Conservation (phyloP, 2,888 invertebrate genomes). For the Pammene aurita region DNA sequence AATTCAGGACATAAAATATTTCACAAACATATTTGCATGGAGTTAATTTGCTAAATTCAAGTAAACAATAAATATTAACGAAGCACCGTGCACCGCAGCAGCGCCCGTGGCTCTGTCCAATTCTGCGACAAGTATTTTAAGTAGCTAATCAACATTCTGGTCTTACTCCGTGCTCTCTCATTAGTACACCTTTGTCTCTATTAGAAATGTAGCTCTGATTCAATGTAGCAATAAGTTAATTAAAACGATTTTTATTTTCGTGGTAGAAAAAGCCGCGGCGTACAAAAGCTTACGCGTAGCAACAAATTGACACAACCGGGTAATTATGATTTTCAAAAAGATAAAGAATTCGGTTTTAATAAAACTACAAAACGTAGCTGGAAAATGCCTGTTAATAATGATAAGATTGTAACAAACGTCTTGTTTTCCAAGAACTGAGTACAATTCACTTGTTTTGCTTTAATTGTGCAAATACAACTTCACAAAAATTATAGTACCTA, state of each 20-base stretch:
- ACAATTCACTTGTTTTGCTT: too few species aligned
- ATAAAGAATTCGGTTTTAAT: too few species aligned
- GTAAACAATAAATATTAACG: conserved; percentile 69
- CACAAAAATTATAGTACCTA: too few species aligned
- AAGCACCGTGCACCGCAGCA: conserved; percentile 54
- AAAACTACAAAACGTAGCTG: too few species aligned
- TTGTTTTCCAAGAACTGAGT: too few species aligned
- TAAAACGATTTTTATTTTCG: conserved; percentile 19
- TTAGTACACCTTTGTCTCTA: conserved; percentile 64
- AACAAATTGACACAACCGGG: too few species aligned
- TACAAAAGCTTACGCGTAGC: neutral
- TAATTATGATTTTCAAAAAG: too few species aligned
- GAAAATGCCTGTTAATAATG: too few species aligned
- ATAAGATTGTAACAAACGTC: too few species aligned
- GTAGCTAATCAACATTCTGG: conserved; percentile 68
- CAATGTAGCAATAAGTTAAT: conserved; percentile 41
- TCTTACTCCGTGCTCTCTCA: conserved; percentile 55
- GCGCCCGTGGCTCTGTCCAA: conserved; percentile 57
- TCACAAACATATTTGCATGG: too few species aligned
- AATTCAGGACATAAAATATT: too few species aligned
- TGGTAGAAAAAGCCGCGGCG: neutral
- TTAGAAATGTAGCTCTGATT: conserved; percentile 53
- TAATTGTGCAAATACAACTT: too few species aligned
- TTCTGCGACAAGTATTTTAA: conserved; percentile 61
- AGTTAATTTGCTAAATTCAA: conserved; percentile 7